phyloP scores from a whole-genome alignment of 2,888 invertebrate species.

The Pinctada fucata region DNA sequence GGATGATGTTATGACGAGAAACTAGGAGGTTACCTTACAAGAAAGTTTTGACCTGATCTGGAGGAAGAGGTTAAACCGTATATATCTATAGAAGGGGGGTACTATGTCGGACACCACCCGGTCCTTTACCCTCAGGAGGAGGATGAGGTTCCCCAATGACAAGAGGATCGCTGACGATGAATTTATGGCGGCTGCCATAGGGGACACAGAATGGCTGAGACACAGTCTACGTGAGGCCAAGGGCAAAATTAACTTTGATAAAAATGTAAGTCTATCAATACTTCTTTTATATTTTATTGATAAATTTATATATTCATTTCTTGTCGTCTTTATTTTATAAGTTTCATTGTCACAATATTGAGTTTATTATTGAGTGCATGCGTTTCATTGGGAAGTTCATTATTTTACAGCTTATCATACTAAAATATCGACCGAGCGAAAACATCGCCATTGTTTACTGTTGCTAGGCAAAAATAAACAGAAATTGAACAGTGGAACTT shows the following conservation, averaged over 20 bases:
- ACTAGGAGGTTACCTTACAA: too few species aligned
- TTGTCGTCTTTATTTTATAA: too few species aligned
- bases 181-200: constrained; percentile 77
- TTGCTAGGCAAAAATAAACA: not conserved
- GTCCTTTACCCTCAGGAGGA: constrained; percentile 21
- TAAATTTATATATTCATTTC: too few species aligned
- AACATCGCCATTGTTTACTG: not conserved
- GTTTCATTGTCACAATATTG: too few species aligned
- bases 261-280: constrained; percentile 70
- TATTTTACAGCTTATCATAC: too few species aligned
- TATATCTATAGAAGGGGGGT: not conserved
- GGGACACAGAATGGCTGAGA: constrained; percentile 76
- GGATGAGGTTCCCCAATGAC: constrained; percentile 62
- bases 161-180: constrained; percentile 75
- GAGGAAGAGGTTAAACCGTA: too few species aligned
- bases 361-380: too few species aligned
- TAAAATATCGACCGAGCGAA: not conserved
- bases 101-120: not conserved
- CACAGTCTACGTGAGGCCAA: constrained; percentile 72
- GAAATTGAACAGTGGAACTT: not conserved
- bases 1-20: too few species aligned
- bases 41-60: too few species aligned
- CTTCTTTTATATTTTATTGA: too few species aligned
- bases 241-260: constrained; percentile 71
- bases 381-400: too few species aligned